phyloP scores from a whole-genome alignment of 1,140 invertebrate genomes.

The Drosophila tsacasi region DNA sequence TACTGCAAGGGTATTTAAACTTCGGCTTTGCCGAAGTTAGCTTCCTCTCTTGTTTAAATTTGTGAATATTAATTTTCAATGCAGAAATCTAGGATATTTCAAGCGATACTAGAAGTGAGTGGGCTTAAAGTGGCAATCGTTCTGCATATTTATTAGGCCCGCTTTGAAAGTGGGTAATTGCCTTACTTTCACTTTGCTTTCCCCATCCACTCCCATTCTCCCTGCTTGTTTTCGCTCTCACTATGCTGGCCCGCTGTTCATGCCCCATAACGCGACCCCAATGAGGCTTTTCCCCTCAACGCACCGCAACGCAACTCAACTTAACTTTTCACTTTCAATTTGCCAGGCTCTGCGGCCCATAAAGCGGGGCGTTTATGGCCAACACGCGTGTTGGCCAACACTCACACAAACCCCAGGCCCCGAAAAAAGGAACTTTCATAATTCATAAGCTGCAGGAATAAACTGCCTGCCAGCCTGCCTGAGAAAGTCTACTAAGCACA shows the following conservation, averaged over 20 bases:
- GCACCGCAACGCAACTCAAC: conserved; percentile 18
- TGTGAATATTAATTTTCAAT: background rate
- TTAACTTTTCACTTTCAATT: conserved; percentile 81
- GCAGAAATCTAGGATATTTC: background rate
- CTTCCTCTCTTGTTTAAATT: background rate
- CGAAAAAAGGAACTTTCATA: conserved; percentile 67
- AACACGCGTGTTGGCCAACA: conserved; percentile 68
- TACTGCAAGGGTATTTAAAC: too few species aligned
- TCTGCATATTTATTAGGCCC: conserved; percentile 32
- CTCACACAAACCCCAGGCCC: conserved; percentile 29
- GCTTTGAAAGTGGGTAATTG: conserved; percentile 51
- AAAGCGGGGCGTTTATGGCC: conserved; percentile 77
- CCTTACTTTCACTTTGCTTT: conserved; percentile 35
- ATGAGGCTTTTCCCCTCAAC: conserved; percentile 43
- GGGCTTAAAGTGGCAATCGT: conserved; percentile 12
- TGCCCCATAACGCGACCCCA: conserved; percentile 59
- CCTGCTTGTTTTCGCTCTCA: background rate
- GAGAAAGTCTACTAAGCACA: conserved; percentile 55
- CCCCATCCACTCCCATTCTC: background rate
- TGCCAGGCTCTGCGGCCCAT: conserved; percentile 68
- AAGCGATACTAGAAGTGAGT: conserved; percentile 1
- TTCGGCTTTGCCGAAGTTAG: too few species aligned
- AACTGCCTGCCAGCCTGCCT: conserved; percentile 20
- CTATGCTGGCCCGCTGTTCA: conserved; percentile 50
- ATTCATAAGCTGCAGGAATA: conserved; percentile 67